Base-by-base conservation (phyloP, 2,797 vertebrate genomes). In the Chromis chromis region DNA sequence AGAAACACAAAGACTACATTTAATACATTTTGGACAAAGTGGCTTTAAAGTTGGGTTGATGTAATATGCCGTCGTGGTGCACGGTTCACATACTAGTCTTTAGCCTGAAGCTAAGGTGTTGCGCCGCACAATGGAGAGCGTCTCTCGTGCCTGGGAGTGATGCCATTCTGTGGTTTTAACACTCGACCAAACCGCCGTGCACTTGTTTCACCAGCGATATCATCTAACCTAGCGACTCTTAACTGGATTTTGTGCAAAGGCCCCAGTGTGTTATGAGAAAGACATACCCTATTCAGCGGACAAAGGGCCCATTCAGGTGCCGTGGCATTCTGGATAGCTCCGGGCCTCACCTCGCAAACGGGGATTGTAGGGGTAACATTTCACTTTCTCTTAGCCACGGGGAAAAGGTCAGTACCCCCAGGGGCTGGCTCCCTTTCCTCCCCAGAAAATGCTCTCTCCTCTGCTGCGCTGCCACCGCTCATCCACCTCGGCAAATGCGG, bases 231-330 rank as follows among this genome's bases (percentile, higher is more conserved):
- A 19, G 60, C 16, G 39, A 86, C 87, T 90, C 83, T 79, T 66
- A 31, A 82, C 81, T 72, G 64, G 65, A 59, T 74, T 77, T 68
- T 61, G 46, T 81, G 79, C 74, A 83, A 78, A 88, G 58, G 70
- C 72, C 50, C 72, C 58, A 67, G 80, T 78, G 92, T 87, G 78
- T 80, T 83, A 65, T 86, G 88, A 89, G 87, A 93, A 89, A 91
- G 91, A 90, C 86, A 74, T 65, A 81, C 74, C 78, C 87, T 80
- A 58, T 71, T 62, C 71, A 67, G 52, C 16, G 2, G 55, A 93
- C 92, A 94, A 94, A 90, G 88, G 54, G 63, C 19, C 86, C 48
- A 88, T 94, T 94, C 88, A 94, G 79, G 76, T 62, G 24, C 65
- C 1, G 69, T 25, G 70, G 84, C 74, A 83, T 83, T 85, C 77